Evolutionary conservation across 2,797 vertebrate genomes (phyloP).

Genomic region (Darevskia mixta): DNA sequence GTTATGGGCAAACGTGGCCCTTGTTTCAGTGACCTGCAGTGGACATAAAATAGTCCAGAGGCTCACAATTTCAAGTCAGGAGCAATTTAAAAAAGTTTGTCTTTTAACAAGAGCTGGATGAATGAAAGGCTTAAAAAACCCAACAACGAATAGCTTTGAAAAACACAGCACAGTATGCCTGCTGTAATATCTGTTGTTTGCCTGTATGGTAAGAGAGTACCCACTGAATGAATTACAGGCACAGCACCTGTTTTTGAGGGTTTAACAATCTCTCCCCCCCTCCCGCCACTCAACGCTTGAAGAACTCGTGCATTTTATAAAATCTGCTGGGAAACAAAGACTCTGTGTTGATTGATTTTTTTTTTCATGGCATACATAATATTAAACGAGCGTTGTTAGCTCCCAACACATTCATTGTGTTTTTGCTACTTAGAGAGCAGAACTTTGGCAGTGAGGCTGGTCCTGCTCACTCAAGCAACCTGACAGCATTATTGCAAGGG

Average conservation of each 20-base stretch:
- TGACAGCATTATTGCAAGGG: neutral
- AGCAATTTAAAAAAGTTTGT: neutral
- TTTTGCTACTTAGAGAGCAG: neutral
- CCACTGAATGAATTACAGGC: neutral
- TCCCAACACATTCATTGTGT: neutral
- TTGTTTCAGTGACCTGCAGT: neutral
- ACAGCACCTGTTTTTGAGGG: neutral
- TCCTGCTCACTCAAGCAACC: neutral
- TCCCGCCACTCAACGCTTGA: neutral
- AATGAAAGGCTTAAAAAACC: neutral
- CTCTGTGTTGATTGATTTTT: conserved; percentile 16
- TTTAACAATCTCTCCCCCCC: neutral
- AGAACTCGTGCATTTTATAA: neutral
- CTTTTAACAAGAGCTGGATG: neutral
- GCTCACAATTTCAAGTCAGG: neutral
- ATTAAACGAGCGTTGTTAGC: neutral
- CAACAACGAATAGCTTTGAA: neutral
- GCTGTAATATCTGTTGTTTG: neutral
- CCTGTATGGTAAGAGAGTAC: neutral
- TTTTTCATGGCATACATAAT: neutral
- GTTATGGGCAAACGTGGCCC: too few relatives aligned
- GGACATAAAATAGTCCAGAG: neutral
- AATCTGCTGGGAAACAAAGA: neutral
- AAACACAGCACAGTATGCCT: neutral
- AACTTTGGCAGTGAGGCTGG: neutral